A percentile compares a stretch with the other conserved stretches of the same genome.
These are phyloP conservation scores for Papilio gigon DNA, from an alignment of 2,888 invertebrate genomes.

Conservation along the genomic window DNA sequence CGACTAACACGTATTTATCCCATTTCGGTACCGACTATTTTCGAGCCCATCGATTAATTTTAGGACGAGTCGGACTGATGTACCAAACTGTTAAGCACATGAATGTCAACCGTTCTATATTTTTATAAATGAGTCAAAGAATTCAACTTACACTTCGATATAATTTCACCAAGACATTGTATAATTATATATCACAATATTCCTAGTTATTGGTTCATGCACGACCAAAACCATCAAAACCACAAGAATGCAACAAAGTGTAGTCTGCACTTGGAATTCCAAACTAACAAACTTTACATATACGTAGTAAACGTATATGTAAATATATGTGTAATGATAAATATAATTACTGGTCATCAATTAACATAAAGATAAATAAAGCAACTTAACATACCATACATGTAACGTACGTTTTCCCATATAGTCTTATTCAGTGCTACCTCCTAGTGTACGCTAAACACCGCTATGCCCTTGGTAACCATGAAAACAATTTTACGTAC, in stretches of 20 bases:
- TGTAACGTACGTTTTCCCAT: not conserved
- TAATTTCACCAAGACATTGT: not conserved
- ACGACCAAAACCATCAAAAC: constrained; percentile 22
- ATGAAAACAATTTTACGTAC: constrained; percentile 12
- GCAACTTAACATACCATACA: not conserved
- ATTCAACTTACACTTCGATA: not conserved
- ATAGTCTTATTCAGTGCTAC: not conserved
- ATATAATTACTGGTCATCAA: not conserved
- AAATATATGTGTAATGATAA: not conserved
- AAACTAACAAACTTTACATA: not conserved
- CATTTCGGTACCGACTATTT: too few species aligned
- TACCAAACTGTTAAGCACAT: too few species aligned
- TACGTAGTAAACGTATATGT: not conserved
- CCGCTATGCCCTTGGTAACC: not conserved
- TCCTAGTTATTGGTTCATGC: not conserved
- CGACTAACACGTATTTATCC: too few species aligned
- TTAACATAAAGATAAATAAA: not conserved
- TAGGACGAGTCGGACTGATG: too few species aligned
- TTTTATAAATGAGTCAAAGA: too few species aligned
- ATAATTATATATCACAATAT: not conserved
- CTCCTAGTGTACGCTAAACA: not conserved
- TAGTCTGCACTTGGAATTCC: constrained; percentile 4
- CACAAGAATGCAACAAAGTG: constrained; percentile 21
- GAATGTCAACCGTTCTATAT: too few species aligned
- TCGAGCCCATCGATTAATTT: too few species aligned